Evolutionary conservation across 2,797 vertebrate species (phyloP), one percentile per base, ranked within the genome.

Genomic region (Choloepus didactylus): DNA sequence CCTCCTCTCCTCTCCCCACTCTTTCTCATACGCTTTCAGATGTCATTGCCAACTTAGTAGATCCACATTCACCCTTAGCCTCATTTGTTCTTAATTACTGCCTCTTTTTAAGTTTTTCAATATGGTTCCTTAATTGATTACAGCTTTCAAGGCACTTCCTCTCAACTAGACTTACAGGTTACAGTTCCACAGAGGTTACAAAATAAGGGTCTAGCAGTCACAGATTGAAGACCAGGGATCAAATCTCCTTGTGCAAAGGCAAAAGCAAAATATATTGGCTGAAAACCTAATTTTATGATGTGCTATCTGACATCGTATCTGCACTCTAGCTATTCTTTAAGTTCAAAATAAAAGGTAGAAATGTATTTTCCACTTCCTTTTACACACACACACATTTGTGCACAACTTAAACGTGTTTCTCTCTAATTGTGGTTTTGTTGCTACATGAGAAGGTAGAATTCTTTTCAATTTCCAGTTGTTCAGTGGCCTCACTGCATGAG

Each of bases 21-120:
- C 29, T 44, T 64, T 66, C 76, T 59, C 62, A 44, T 81, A 56
- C 59, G 49, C 59, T 86, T 66, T 92, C 35, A 59, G 85, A 85
- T 29, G 29, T 89, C 44, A 75, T 21, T 72, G 64, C 27, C 41
- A 51, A 64, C 16, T 82, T 27, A 60, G 56, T 56, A 56, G 59
- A 51, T 73, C 69, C 14, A 69, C 18, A 35, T 56, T 75, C 73
- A 85, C 44, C 5, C 76, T 70, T 82, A 38, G 35, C 49, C 69
- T 85, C 41, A 67, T 95, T 87, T 91, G 44, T 60, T 94, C 69
- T 92, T 94, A 94, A 94, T 97, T 94, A 92, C 21, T 54, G 59
- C n/a, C 73, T 62, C 14, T 67, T 86, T 59, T 85, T 41, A 93
- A 64, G 73, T 75, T 94, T 93, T 96, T 95, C 89, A 95, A 23